Evolutionary conservation across 2,888 invertebrate species (phyloP), one percentile per base, ranked within the genome.

Genomic region (Capitulum mitella): DNA sequence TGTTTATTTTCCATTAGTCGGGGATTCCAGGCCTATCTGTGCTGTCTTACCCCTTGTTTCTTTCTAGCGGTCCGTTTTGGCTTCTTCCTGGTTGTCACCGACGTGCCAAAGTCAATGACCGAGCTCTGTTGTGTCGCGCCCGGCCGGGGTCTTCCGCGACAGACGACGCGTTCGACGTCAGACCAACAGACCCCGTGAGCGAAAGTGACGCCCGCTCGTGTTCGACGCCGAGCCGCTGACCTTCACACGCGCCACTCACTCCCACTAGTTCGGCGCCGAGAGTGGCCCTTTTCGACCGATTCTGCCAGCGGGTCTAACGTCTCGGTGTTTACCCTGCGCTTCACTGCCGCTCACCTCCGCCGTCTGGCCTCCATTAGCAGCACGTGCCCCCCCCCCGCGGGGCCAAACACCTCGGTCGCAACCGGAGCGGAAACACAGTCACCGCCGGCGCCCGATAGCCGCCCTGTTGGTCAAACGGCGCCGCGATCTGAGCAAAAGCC

Each of bases 381-480:
- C 64, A 34, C 64, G 64, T 34, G 64, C 64, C 58, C 34, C 34
- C 64, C 64, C 34, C 34, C 34, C 19, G 3, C 64, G 0, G 3
- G 32, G 19, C 34, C 64, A 64, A 64, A 64, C 64, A 64, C 8
- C 64, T 32, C 64, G 12, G 34, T 34, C 5, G 64, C 64, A 64
- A 64, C 64, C 34, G 34, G 64, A 64, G 64, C 64, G 64, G 64
- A 64, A 64, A 64, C 64, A 34, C 64, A 64, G 34, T 64, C 64
- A 29, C 64, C 19, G 29, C 61, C 14, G n/a, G 29, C 61, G 32
- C 34, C 64, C 34, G 64, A 64, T 64, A 64, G 64, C 58, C 29
- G n/a, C 8, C 34, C 64, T 32, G 19, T 29, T 34, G 34, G 34
- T 14, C 34, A 64, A 34, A 64, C 64, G 19, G 32, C 64, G 64